Percentiles rank a stretch among this genome's conserved stretches.
Evolutionary conservation across 1,140 invertebrate genomes (phyloP).

Genomic region (Heliconius melpomene): DNA sequence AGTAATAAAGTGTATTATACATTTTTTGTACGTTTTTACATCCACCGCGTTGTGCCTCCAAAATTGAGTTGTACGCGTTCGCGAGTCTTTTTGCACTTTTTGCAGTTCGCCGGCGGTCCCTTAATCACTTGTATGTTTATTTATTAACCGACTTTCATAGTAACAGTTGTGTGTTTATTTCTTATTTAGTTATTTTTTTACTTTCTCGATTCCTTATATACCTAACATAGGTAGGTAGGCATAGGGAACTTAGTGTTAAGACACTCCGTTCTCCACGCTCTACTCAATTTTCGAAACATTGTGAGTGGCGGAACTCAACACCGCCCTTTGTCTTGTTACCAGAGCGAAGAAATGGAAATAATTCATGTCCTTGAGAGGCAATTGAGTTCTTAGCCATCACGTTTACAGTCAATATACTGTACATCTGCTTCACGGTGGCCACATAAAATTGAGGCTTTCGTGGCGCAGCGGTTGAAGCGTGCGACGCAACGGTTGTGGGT

Average conservation of each 20-base stretch:
- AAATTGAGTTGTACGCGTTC: conserved; percentile 76
- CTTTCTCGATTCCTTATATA: neutral
- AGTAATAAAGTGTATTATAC: conserved; percentile 52
- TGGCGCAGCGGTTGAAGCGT: no score
- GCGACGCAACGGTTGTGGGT: no score
- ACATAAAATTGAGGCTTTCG: no score
- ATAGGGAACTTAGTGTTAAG: neutral
- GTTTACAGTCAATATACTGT: no score
- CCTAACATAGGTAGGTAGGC: neutral
- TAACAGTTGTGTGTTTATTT: conserved; percentile 33
- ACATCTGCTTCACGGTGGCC: no score
- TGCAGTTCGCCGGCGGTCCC: conserved; percentile 66
- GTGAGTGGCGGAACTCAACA: no score
- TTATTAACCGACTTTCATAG: conserved; percentile 61
- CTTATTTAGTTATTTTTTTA: neutral
- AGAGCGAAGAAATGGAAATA: no score
- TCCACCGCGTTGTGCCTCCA: conserved; percentile 67
- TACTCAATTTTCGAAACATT: no score
- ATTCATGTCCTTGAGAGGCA: no score
- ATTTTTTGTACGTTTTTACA: conserved; percentile 61
- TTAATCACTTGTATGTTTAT: conserved; percentile 73
- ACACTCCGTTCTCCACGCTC: neutral
- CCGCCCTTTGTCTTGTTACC: no score
- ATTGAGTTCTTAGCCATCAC: no score
- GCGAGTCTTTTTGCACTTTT: conserved; percentile 62